Evolutionary conservation across 2,113 vertebrate genomes (phyloP), one percentile per base, ranked within the genome.

Genomic region (Paramormyrops kingsleyae): DNA sequence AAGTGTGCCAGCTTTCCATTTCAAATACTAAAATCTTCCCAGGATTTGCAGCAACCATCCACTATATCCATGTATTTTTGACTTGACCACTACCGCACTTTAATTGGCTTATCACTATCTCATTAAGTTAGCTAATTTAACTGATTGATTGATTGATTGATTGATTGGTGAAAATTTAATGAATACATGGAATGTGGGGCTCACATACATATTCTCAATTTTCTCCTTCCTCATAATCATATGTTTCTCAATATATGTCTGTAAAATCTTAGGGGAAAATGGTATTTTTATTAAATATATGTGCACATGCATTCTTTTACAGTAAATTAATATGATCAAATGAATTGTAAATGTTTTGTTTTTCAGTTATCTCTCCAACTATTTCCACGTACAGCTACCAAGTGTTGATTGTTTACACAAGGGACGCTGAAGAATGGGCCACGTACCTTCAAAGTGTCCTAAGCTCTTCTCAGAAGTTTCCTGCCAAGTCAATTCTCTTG

Each of bases 371-470:
- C 94, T 93, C 39, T 49, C 2, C 53, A 31, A 44, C 92, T 46
- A 91, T 90, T 35, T 87, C 90, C 19, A 56, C 70, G 39, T 83
- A 91, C 3, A 87, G 49, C 1, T 90, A 90, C 19, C 92, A 95
- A 83, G 90, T 96, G 90, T 88, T 96, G 39, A 95, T 96, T 49
- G 92, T 96, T 44, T 88, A 96, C 91, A 94, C 94, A 0, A 83
- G 91, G 0, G 95, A 96, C 70, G 95, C 95, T 8, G 89, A 93
- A 7, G 95, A 96, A 89, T 96, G 96, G 96, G 96, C 95, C 0
- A 31, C 27, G 0, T 96, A 96, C 90, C 89, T 96, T 83, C 92
- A 94, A 90, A 90, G 93, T 35, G 94, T 96, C 83, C 84, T 96
- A 27, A 92, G 90, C 52, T 90, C 90, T 3, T 95, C 95, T 2